A percentile compares a stretch with the other conserved stretches of the same genome.
Conservation (phyloP, 2,113 vertebrate species). For the Psammodynastes pulverulentus region DNA sequence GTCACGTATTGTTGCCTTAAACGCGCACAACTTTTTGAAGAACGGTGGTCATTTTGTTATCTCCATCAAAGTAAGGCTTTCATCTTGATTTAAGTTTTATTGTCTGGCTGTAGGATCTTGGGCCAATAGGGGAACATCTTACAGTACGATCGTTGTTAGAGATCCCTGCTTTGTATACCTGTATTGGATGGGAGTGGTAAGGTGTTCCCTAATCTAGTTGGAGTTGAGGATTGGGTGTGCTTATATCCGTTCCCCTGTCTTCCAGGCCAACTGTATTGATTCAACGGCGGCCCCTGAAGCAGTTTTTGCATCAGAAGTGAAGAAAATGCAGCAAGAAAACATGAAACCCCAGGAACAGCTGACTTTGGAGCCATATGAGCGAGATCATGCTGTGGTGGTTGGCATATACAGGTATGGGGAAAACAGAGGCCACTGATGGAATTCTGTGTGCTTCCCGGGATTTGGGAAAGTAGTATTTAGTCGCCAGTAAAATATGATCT, state of each 20-base stretch:
- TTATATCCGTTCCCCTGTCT: neutral
- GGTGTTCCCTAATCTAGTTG: neutral
- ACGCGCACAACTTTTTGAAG: constrained; percentile 90
- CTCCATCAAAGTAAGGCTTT: constrained; percentile 83
- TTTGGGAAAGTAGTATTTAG: neutral
- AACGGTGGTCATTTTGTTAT: constrained; percentile 93
- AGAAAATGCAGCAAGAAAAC: constrained; percentile 90
- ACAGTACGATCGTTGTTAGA: neutral
- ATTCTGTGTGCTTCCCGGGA: neutral
- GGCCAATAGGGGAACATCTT: neutral
- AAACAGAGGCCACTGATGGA: neutral
- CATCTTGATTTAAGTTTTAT: neutral
- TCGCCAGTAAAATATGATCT: neutral
- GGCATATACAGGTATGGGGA: constrained; percentile 85
- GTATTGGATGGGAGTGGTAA: neutral
- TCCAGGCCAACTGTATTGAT: constrained; percentile 91
- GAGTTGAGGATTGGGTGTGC: neutral
- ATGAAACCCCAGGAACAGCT: constrained; percentile 95
- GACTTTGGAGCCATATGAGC: constrained; percentile 90
- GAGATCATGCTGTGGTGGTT: constrained; percentile 91
- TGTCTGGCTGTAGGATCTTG: neutral
- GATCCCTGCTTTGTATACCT: neutral
- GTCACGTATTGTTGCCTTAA: constrained; percentile 89
- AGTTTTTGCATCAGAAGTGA: constrained; percentile 87
- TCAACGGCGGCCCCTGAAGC: constrained; percentile 90